Evolutionary conservation across 2,113 vertebrate species (phyloP), one percentile per base, ranked within the genome.

Genomic region (Peucedramus taeniatus): DNA sequence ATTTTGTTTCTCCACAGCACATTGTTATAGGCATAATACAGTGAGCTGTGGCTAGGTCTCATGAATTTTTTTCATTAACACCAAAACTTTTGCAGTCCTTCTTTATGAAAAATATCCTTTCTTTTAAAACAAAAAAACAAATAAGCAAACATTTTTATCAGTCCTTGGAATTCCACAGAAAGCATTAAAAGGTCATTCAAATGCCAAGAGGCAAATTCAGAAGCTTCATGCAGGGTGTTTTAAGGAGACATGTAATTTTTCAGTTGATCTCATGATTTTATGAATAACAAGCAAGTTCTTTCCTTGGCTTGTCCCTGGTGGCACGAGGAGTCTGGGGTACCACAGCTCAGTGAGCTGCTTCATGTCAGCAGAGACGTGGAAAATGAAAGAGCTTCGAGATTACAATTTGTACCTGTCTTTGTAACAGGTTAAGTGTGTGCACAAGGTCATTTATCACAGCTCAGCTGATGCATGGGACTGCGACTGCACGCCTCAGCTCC

Each of bases 341-440:
- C 2, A 23, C 75, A 90, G 85, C 66, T 94, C 95, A 77, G 45
- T 39, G 89, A 94, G 68, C 72, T 74, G 86, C 64, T 92, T 75
- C 80, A 14, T n/a, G 60, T 78, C 83, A 66, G 71, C 51, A 44
- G 42, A 66, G 83, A 93, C 7, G 30, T 1, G n/a, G 68, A 83
- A 92, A 93, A 95, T n/a, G 72, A n/a, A 87, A 81, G 64, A 78
- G 64, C 71, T 78, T 11, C 5, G 33, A 77, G 76, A 68, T 81
- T 31, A 69, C 94, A 54, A 75, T 93, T 89, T 96, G 86, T 90
- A 86, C 76, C 89, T 81, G 80, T 93, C 96, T 90, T 8, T 59
- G 76, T 66, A 90, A 26, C 80, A 83, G 93, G 91, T 81, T 90
- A 95, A 92, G 64, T 12, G 88, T 0, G 4, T 9, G 63, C 80